Conservation (phyloP, 2,113 vertebrate species). For the Psephotus haematonotus region DNA sequence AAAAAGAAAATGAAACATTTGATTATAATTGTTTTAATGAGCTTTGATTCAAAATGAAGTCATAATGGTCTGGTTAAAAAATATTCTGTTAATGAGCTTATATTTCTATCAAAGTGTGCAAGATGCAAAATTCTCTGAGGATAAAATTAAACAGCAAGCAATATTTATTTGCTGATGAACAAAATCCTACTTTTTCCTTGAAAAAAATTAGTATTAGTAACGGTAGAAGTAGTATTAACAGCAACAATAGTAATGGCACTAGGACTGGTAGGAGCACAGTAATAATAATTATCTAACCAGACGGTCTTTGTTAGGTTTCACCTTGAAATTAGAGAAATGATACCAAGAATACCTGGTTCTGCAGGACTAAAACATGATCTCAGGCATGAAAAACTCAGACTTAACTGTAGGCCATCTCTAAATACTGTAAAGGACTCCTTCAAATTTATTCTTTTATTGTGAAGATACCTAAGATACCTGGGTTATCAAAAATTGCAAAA, state of each 20-base stretch:
- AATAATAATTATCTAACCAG: neutral
- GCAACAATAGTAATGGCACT: neutral
- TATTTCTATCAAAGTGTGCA: slow-evolving; percentile 77
- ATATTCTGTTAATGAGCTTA: slow-evolving; percentile 79
- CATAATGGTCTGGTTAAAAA: slow-evolving; percentile 79
- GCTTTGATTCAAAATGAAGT: slow-evolving; percentile 82
- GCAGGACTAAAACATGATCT: neutral
- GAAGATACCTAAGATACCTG: neutral
- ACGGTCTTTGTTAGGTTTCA: neutral
- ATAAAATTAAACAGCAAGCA: slow-evolving; percentile 75
- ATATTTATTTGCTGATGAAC: slow-evolving; percentile 74
- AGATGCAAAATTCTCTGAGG: slow-evolving; percentile 76
- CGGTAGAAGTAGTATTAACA: neutral
- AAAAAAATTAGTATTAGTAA: slow-evolving; percentile 5
- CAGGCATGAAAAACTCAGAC: neutral
- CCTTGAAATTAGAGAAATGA: neutral
- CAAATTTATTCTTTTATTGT: neutral
- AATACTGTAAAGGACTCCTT: neutral
- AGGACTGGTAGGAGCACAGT: neutral
- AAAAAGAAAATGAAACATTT: slow-evolving; percentile 83
- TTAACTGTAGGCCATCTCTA: neutral
- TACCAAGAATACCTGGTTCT: neutral
- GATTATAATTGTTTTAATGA: slow-evolving; percentile 88
- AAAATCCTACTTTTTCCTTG: slow-evolving; percentile 58
- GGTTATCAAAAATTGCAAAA: rapidly evolving